Percentiles rank a stretch among this genome's conserved stretches.
phyloP scores from a whole-genome alignment of 2,113 vertebrate genomes.

The Lichenostomus cassidix region DNA sequence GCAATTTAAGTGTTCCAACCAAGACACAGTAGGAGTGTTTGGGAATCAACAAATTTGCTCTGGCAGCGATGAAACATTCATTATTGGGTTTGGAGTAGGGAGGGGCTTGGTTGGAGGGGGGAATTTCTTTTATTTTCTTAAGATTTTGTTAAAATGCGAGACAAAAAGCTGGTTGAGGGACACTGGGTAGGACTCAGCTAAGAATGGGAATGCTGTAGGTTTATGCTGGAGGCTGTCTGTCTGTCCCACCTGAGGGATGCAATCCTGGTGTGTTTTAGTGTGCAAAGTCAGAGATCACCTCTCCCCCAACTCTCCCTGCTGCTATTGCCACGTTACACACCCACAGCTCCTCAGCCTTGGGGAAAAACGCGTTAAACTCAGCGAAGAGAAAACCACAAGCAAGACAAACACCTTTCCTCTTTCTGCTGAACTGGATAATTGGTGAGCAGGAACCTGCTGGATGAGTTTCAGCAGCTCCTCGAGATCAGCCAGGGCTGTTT shows the following conservation, averaged over 20 bases:
- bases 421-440: conserved; percentile 58
- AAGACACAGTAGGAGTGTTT: conserved; percentile 25
- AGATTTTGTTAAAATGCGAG: neutral
- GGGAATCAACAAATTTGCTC: conserved; percentile 20
- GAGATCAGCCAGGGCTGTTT: neutral
- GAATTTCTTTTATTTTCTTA: neutral
- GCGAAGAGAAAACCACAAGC: neutral
- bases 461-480: conserved; percentile 61
- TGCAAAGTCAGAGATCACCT: neutral
- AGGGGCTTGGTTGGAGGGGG: neutral
- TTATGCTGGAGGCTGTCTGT: neutral
- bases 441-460: conserved; percentile 48
- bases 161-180: neutral
- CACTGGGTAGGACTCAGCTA: neutral
- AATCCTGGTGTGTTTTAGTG: neutral
- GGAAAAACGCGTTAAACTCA: neutral
- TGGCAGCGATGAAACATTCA: neutral
- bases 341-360: neutral
- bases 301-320: neutral
- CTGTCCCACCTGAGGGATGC: neutral
- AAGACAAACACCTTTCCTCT: conserved; percentile 51
- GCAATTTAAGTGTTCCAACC: conserved; percentile 20
- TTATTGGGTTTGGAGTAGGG: neutral
- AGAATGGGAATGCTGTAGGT: neutral
- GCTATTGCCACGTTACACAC: neutral